These are phyloP conservation scores for Ashinkailepas kermadecensis DNA, from an alignment of 2,888 invertebrate genomes.

Conservation along the genomic window DNA sequence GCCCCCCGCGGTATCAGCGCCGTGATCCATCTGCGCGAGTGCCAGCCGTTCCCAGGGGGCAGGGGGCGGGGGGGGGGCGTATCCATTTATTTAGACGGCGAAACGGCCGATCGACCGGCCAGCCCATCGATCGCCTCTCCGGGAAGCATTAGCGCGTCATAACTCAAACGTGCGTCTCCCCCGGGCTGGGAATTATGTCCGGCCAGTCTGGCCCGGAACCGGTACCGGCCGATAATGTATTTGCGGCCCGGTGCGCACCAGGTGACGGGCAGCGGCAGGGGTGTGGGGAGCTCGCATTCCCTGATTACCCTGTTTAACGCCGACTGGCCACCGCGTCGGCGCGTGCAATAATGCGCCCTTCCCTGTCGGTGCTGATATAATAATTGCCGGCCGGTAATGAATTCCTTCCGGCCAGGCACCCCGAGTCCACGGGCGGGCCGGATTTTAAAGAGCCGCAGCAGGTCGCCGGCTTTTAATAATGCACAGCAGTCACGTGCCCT, in stretches of 20 bases:
- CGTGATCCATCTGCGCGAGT: too few species aligned
- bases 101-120: constrained; percentile 7
- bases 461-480: background rate
- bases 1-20: background rate
- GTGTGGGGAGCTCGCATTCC: background rate
- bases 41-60: too few species aligned
- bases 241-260: too few species aligned
- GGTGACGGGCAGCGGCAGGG: too few species aligned
- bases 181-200: background rate
- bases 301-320: constrained; percentile 10
- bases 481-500: background rate
- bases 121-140: background rate
- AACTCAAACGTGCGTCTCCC: background rate
- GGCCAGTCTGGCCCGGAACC: background rate
- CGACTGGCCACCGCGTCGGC: background rate
- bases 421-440: background rate
- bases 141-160: background rate
- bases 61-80: background rate
- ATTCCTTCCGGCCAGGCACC: background rate
- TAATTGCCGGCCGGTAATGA: background rate
- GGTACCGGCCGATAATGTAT: too few species aligned
- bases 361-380: background rate
- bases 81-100: constrained; percentile 19
- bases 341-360: background rate
- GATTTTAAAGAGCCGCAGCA: background rate